Evolutionary conservation across 2,113 vertebrate genomes (phyloP).

Genomic region (Romanogobio albipinnatus): DNA sequence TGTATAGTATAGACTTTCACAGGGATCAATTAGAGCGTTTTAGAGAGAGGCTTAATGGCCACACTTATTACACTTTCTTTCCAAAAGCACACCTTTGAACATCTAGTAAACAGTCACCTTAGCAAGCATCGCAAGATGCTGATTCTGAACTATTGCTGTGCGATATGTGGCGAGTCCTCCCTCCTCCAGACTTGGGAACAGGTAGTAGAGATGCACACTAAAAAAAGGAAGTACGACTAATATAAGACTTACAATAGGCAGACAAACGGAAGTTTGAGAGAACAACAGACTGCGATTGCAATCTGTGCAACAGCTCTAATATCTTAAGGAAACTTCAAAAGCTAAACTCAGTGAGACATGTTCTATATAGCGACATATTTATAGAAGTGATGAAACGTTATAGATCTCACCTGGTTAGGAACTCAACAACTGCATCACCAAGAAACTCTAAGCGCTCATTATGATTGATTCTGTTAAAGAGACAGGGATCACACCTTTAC

Average conservation of each 20-base stretch:
- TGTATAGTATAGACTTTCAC: no score
- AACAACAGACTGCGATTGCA: not conserved
- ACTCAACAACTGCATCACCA: constrained; percentile 99
- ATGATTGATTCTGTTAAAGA: constrained; percentile 90
- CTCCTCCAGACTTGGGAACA: constrained; percentile 95
- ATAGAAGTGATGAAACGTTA: constrained; percentile 48
- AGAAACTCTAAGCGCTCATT: constrained; percentile 98
- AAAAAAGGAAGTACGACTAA: constrained; percentile 44
- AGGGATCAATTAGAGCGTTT: no score
- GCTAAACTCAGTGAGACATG: constrained; percentile 17
- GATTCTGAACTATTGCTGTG: constrained; percentile 98
- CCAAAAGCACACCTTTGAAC: not conserved
- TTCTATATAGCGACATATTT: not conserved
- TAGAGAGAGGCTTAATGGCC: not conserved
- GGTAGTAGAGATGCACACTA: constrained; percentile 96
- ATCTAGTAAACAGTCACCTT: constrained; percentile 80
- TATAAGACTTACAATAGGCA: not conserved
- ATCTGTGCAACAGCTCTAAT: not conserved
- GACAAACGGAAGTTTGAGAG: not conserved
- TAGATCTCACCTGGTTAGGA: constrained; percentile 91
- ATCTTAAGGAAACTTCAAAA: not conserved
- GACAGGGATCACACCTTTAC: constrained; percentile 11
- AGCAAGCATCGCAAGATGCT: constrained; percentile 96
- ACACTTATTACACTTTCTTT: not conserved
- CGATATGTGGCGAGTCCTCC: constrained; percentile 96